Conservation (phyloP, 2,113 vertebrate genomes). For the Paramisgurnus dabryanus region DNA sequence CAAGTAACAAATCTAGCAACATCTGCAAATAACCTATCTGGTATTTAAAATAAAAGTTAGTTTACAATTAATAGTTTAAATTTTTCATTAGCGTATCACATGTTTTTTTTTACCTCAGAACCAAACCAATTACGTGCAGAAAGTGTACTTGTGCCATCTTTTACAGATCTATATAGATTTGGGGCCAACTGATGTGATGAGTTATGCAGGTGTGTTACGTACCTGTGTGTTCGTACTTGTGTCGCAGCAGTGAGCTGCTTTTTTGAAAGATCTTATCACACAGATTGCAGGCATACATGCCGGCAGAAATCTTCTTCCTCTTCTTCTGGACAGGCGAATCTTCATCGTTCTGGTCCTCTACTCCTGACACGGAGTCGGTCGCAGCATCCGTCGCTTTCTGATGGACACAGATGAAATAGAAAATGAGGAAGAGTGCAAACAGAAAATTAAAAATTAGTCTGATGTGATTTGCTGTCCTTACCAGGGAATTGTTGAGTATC, state of each 20-base stretch:
- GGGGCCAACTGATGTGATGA: neutral
- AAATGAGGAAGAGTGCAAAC: neutral
- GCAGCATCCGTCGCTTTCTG: slow-evolving; percentile 84
- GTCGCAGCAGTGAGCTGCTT: slow-evolving; percentile 94
- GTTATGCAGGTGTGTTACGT: neutral
- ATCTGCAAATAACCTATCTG: no score
- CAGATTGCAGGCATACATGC: slow-evolving; percentile 93
- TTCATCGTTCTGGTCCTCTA: slow-evolving; percentile 87
- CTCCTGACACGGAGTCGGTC: slow-evolving; percentile 80
- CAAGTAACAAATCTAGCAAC: no score
- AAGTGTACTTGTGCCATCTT: no score
- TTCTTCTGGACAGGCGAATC: slow-evolving; percentile 86
- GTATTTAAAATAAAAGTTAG: no score
- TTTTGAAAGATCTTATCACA: slow-evolving; percentile 99
- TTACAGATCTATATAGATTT: no score
- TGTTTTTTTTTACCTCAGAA: no score
- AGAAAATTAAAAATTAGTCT: no score
- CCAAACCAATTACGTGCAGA: no score
- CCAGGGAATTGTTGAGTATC: slow-evolving; percentile 87
- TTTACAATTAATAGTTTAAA: no score
- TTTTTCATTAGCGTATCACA: no score
- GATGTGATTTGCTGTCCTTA: slow-evolving; percentile 58
- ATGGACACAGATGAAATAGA: neutral
- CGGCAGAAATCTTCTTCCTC: slow-evolving; percentile 85
- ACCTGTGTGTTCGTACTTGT: slow-evolving; percentile 99